These are phyloP conservation scores for Thalassoma bifasciatum DNA, from an alignment of 2,113 vertebrate species.

Conservation along the genomic window DNA sequence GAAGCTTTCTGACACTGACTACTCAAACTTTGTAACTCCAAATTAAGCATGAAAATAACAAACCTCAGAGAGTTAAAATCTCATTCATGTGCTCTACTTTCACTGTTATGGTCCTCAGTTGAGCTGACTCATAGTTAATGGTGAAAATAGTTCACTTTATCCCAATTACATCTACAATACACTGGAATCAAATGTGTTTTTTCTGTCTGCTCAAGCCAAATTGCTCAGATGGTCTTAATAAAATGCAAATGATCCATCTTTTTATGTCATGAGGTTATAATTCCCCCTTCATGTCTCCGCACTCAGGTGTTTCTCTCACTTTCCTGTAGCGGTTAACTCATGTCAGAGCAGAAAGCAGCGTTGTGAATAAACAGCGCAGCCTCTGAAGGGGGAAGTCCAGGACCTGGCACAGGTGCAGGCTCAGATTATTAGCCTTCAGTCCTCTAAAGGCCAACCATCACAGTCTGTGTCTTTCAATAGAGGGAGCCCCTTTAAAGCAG, in stretches of 20 bases:
- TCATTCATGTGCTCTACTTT: too few relatives aligned
- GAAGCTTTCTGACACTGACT: too few relatives aligned
- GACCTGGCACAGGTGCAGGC: neutral
- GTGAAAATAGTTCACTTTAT: too few relatives aligned
- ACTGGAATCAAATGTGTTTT: too few relatives aligned
- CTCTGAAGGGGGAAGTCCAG: neutral
- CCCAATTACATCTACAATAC: too few relatives aligned
- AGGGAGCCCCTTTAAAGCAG: neutral
- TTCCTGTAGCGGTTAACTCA: neutral
- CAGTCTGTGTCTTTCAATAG: neutral
- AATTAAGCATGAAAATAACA: too few relatives aligned
- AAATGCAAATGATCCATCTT: neutral
- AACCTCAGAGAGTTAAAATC: too few relatives aligned
- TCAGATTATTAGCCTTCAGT: neutral
- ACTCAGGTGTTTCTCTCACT: slow-evolving; percentile 2
- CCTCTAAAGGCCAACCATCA: neutral
- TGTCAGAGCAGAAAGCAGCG: neutral
- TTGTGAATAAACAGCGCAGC: slow-evolving; percentile 12
- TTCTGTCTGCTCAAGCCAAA: too few relatives aligned
- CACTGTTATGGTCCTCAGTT: too few relatives aligned
- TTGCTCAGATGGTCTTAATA: neutral
- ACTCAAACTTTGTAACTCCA: too few relatives aligned
- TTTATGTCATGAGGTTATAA: neutral
- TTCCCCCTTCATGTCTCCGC: neutral
- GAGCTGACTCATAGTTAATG: too few relatives aligned